Evolutionary conservation across 2,113 vertebrate genomes (phyloP), one percentile per base, ranked within the genome.

Genomic region (Peromyscus polionotus): DNA sequence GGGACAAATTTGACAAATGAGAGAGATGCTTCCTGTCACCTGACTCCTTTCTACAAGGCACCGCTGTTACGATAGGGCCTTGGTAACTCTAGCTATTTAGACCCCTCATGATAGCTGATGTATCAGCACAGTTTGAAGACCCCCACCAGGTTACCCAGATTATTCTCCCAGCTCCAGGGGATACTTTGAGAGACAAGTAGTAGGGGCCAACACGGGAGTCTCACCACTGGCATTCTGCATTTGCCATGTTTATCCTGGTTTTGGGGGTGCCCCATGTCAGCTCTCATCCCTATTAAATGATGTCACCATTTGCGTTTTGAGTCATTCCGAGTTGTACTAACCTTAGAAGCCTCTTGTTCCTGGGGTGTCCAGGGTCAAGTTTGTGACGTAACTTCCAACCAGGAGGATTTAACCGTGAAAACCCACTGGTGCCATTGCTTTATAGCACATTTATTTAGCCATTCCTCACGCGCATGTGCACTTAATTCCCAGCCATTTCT

Each of bases 401-500:
- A 76, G 39, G 26, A 88, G 24, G 51, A 45, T 89, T 92, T 92
- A 97, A 91, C 92, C 48, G 70, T 70, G 77, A 63, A 91, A 77
- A 79, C 63, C 83, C 80, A 86, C 14, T 12, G 19, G 20, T 73
- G 51, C 67, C 72, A 39, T 45, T 96, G 59, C 79, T 76, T 96
- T 80, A 36, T 48, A 81, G 42, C 77, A 36, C 67, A 67, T 68
- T 90, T 79, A 72, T 79, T 92, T 96, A 95, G 75, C 83, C 39
- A 26, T 89, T 88, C 61, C 92, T 81, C 96, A 94, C 76, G 14
- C 87, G 54, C 80, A 19, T 85, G 17, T 91, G 0, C 61, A 67
- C 89, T 91, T 98, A 84, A 95, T 96, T 97, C 85, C 39, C 45
- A 89, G 87, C 80, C 77, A 80, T 98, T 97, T 98, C 94, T 97